phyloP scores from a whole-genome alignment of 2,797 vertebrate genomes.

The Gouania willdenowi region DNA sequence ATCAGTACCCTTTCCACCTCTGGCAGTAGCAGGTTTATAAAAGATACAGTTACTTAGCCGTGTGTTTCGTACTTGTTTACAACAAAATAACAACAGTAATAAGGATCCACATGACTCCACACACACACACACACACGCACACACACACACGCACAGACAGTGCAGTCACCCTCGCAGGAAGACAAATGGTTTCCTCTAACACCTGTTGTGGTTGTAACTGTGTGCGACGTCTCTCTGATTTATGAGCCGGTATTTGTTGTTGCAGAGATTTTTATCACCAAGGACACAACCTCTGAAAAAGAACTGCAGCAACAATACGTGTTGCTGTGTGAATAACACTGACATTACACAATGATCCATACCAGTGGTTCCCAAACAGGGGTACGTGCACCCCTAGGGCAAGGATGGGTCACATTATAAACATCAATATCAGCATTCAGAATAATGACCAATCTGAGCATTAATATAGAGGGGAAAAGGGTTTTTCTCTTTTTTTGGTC shows the following conservation, averaged over 20 bases:
- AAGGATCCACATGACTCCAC: conserved; percentile 2
- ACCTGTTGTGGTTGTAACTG: conserved; percentile 65
- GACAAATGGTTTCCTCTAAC: conserved; percentile 69
- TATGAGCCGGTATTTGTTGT: conserved; percentile 60
- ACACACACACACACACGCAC: conserved; percentile 9
- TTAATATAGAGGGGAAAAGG: no score
- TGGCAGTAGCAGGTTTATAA: no score
- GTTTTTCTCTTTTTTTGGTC: no score
- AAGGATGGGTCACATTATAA: no score
- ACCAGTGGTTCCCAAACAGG: no score
- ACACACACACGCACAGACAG: not conserved
- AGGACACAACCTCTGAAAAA: conserved; percentile 47
- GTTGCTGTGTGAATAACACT: conserved; percentile 38
- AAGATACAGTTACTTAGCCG: no score
- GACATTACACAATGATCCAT: conserved; percentile 20
- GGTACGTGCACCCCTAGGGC: no score
- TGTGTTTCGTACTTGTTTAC: no score
- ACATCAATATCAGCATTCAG: no score
- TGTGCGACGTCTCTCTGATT: conserved; percentile 61
- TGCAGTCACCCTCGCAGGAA: conserved; percentile 38
- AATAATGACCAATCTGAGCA: no score
- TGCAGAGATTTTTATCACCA: conserved; percentile 65
- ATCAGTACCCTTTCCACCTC: no score
- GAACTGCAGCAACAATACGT: conserved; percentile 31
- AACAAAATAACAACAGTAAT: not conserved